These are phyloP conservation scores for Rhagoletis pomonella DNA, from an alignment of 1,140 invertebrate species.

Conservation along the genomic window DNA sequence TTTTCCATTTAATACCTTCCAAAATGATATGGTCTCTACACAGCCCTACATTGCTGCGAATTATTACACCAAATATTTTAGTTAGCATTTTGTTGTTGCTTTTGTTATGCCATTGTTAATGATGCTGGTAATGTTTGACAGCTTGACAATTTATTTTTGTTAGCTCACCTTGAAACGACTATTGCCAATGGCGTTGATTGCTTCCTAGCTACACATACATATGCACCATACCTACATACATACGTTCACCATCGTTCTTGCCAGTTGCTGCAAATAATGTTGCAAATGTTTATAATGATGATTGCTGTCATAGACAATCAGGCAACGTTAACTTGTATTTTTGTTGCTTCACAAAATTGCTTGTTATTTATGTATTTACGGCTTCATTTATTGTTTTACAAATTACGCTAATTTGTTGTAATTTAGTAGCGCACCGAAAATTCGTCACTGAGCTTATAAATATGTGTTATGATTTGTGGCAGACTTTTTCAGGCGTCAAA, in stretches of 20 bases:
- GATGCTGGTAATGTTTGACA: conserved; percentile 4
- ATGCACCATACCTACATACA: no score
- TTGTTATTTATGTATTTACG: conserved; percentile 9
- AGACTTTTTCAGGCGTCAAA: neutral
- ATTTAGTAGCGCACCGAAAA: neutral
- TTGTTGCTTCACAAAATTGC: no score
- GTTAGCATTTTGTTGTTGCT: no score
- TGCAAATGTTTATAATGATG: conserved; percentile 12
- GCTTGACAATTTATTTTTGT: neutral
- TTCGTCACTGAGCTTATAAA: neutral
- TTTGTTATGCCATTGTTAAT: neutral
- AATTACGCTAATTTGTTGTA: conserved; percentile 48
- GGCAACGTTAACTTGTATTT: no score
- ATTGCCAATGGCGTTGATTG: neutral
- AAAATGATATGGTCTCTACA: no score
- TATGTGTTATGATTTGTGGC: conserved; percentile 11
- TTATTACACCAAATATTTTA: no score
- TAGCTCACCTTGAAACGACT: neutral
- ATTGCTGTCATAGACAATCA: neutral
- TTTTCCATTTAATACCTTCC: no score
- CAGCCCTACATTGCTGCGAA: no score
- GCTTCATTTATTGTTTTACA: conserved; percentile 47
- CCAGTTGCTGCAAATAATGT: neutral
- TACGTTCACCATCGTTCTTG: no score
- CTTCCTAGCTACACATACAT: neutral